phyloP scores from a whole-genome alignment of 2,113 vertebrate species.

The Osmerus mordax region DNA sequence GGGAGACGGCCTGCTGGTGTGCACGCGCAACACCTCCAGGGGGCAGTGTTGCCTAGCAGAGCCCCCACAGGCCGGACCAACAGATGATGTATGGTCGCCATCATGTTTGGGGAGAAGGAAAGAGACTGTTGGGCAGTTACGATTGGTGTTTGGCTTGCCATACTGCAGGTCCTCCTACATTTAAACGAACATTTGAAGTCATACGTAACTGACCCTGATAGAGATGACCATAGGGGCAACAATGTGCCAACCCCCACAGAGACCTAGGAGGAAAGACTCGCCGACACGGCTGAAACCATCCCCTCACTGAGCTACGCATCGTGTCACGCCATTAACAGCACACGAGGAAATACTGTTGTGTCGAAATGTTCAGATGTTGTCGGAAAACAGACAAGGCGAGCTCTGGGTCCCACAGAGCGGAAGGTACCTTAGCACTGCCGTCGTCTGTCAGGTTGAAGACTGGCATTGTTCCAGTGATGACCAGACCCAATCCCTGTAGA shows the following conservation, averaged over 20 bases:
- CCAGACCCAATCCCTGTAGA: constrained; percentile 87
- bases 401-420: constrained; percentile 23
- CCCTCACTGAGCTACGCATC: not conserved
- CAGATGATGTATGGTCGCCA: constrained; percentile 29
- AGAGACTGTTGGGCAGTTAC: constrained; percentile 8
- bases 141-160: not conserved
- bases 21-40: constrained; percentile 52
- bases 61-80: constrained; percentile 23
- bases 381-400: too few species aligned
- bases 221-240: too few species aligned
- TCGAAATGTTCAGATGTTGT: not conserved
- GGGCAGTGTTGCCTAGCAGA: constrained; percentile 58
- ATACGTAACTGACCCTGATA: too few species aligned
- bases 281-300: too few species aligned
- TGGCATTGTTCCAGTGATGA: constrained; percentile 93
- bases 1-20: constrained; percentile 28
- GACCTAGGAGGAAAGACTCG: too few species aligned
- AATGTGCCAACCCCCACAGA: too few species aligned
- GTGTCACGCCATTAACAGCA: not conserved
- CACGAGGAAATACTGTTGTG: not conserved
- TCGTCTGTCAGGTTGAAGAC: constrained; percentile 95
- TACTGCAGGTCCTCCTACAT: too few species aligned
- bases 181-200: too few species aligned
- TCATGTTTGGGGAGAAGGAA: constrained; percentile 17
- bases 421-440: constrained; percentile 77